These are phyloP conservation scores for Platysternon megacephalum DNA, from an alignment of 2,113 vertebrate genomes.

Conservation along the genomic window DNA sequence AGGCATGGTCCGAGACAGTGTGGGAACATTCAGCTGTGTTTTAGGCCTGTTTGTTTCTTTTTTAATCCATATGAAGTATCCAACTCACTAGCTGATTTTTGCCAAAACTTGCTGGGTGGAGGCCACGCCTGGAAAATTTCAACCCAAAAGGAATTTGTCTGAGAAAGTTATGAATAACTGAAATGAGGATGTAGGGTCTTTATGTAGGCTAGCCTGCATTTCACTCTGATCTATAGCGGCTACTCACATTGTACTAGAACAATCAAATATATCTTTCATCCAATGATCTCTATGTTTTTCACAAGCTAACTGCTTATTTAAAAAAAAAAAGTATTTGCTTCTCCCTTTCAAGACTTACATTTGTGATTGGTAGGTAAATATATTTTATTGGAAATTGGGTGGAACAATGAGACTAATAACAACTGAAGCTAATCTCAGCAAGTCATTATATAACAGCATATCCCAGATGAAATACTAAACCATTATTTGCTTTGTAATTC, in stretches of 20 bases:
- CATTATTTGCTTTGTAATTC: neutral
- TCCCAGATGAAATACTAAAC: neutral
- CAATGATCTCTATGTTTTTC: neutral
- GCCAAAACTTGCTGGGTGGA: neutral
- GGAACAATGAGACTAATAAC: neutral
- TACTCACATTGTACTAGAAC: neutral
- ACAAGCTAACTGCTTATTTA: neutral
- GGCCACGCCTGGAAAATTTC: neutral
- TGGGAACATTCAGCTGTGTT: neutral
- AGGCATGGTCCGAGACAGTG: neutral
- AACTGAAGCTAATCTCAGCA: neutral
- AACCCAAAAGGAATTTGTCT: neutral
- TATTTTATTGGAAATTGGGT: neutral
- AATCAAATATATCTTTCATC: neutral
- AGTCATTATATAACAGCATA: neutral
- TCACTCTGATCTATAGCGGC: fast-evolving
- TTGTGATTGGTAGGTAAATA: neutral
- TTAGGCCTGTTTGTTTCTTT: neutral
- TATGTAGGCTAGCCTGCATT: fast-evolving
- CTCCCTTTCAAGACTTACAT: neutral
- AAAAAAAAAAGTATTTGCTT: neutral
- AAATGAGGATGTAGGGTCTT: neutral
- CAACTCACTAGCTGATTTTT: neutral
- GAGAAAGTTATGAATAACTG: neutral
- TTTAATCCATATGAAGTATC: neutral